Evolutionary conservation across 2,888 invertebrate species (phyloP), one percentile per base, ranked within the genome.

Genomic region (Lasioglossum vierecki): DNA sequence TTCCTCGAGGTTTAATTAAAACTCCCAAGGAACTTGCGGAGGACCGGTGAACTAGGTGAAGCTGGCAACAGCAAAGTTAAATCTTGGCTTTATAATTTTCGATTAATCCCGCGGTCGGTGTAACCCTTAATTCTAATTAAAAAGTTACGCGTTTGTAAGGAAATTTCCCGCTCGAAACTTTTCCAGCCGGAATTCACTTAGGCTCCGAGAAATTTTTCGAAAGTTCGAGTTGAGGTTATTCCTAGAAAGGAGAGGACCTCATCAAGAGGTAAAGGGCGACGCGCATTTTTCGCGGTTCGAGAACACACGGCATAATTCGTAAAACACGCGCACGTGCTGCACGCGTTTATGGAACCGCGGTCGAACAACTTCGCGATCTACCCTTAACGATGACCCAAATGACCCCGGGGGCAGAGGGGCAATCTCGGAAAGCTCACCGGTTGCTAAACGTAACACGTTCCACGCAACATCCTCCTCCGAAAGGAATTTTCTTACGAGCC

Each of bases 401-500:
- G 83, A 83, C 80, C 78, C 80, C 49, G 35, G 68, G 18, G 9
- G 35, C 68, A 18, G 39, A 68, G 39, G 41, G 41, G 53, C 49
- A 77, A 80, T 80, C 74, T 85, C 26, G 82, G 60, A 66, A 77
- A 88, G 78, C 80, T 68, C 76, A 41, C 86, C 86, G 81, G 72
- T 86, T 83, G 18, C 79, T 80, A 82, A 82, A 86, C 88, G 88
- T 76, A 76, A 82, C 86, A 73, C 82, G 86, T 86, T 77, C 75
- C 79, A 60, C 49, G 71, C 66, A 82, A 72, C 88, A 68, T 71
- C 78, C 79, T 78, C 72, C 79, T 41, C 63, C 76, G 35, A 77
- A 75, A 79, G 88, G 77, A 80, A 72, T 79, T 71, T 79, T 66
- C 76, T 77, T 71, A 63, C 35, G 39, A 30, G 41, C 68, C 76